Evolutionary conservation across 1,140 invertebrate species (phyloP).

Genomic region (Drosophila lacertosa): DNA sequence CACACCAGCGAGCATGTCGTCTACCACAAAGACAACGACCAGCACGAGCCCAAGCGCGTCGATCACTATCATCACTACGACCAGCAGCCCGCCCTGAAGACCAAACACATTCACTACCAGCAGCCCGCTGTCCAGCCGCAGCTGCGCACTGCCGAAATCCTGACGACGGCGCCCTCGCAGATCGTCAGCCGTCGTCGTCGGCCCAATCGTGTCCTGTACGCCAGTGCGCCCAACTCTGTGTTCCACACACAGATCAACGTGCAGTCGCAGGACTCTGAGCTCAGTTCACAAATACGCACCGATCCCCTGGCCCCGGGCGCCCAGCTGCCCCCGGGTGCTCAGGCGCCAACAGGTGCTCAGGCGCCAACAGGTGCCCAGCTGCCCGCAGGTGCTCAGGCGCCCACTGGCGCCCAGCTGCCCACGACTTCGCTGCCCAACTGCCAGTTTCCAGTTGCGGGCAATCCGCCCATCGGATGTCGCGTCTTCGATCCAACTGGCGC

Average conservation of each 20-base stretch:
- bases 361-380: not conserved
- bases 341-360: conserved; percentile 9
- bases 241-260: conserved; percentile 77
- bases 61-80: conserved; percentile 74
- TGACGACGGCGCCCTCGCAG: conserved; percentile 53
- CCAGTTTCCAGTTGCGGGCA: conserved; percentile 23
- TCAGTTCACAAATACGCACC: conserved; percentile 52
- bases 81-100: conserved; percentile 67
- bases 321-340: not conserved
- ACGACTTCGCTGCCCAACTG: conserved; percentile 7
- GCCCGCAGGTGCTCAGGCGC: not conserved
- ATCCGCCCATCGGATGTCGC: conserved; percentile 16
- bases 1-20: conserved; percentile 66
- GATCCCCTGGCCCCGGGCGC: conserved; percentile 17
- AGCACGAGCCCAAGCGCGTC: conserved; percentile 55
- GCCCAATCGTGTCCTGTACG: conserved; percentile 57
- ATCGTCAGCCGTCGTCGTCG: conserved; percentile 54
- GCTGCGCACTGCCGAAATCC: conserved; percentile 43
- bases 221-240: conserved; percentile 71
- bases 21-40: conserved; percentile 62
- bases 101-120: conserved; percentile 68
- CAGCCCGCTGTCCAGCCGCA: conserved; percentile 41
- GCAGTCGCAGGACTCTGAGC: conserved; percentile 69
- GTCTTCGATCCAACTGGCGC: conserved; percentile 1
- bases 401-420: conserved; percentile 2